phyloP scores from a whole-genome alignment of 2,797 vertebrate species.

The Sandelia bainsii region DNA sequence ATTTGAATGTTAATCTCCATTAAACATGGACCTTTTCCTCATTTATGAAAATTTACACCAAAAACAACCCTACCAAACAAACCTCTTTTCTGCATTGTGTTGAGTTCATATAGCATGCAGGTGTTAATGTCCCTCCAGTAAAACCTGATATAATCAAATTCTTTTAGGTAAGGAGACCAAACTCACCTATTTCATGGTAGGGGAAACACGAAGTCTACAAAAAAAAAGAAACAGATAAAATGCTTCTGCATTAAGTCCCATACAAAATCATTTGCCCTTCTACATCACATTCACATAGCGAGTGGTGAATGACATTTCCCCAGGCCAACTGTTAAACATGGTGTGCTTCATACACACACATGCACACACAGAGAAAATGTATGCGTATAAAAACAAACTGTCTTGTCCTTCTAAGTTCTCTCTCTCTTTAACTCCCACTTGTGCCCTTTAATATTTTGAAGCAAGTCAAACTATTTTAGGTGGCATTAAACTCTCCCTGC shows the following conservation, averaged over 20 bases:
- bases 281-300: conserved; percentile 52
- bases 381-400: conserved; percentile 50
- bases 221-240: conserved; percentile 62
- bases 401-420: conserved; percentile 49
- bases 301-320: conserved; percentile 73
- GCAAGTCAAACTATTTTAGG: conserved; percentile 67
- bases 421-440: conserved; percentile 58
- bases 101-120: conserved; percentile 6
- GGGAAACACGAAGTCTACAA: conserved; percentile 53
- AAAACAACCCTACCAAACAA: conserved; percentile 6
- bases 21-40: not conserved
- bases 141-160: conserved; percentile 57
- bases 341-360: conserved; percentile 56
- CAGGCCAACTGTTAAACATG: conserved; percentile 67
- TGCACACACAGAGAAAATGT: conserved; percentile 42
- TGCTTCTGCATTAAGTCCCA: conserved; percentile 42
- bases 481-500: conserved; percentile 58
- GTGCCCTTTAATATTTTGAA: conserved; percentile 64
- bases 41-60: not conserved
- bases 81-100: not conserved
- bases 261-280: conserved; percentile 62
- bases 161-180: conserved; percentile 36
- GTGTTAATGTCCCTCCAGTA: conserved; percentile 41
- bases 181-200: conserved; percentile 63
- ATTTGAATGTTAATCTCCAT: not conserved